A percentile compares a stretch with the other conserved stretches of the same genome.
These are phyloP conservation scores for Pluvialis apricaria DNA, from an alignment of 2,113 vertebrate genomes.

Conservation along the genomic window DNA sequence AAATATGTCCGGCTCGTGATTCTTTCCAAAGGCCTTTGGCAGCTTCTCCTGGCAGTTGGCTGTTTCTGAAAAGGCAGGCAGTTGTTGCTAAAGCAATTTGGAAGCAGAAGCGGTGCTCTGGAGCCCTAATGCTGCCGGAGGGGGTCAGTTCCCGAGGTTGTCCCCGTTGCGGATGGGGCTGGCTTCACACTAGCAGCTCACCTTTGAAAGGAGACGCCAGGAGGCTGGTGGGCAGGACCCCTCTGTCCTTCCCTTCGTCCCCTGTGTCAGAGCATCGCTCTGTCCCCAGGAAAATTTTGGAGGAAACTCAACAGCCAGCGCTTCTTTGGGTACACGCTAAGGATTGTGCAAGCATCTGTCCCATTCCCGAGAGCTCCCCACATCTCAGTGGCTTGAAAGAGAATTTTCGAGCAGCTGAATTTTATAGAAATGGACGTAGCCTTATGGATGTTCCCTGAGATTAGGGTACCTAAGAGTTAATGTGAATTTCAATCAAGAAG, in stretches of 20 bases:
- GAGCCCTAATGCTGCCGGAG: not conserved
- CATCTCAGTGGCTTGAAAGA: not conserved
- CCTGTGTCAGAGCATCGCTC: not conserved
- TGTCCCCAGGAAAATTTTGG: not conserved
- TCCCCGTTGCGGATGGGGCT: not conserved
- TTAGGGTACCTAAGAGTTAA: not conserved
- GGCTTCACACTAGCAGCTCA: not conserved
- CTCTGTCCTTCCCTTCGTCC: not conserved
- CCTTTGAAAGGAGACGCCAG: not conserved
- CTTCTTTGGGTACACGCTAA: not conserved
- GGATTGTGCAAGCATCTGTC: not conserved
- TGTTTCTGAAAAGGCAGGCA: constrained; percentile 9
- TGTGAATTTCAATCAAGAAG: constrained; percentile 1
- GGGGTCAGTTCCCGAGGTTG: not conserved
- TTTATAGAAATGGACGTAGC: not conserved
- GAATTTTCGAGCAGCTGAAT: not conserved
- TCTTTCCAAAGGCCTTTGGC: constrained; percentile 39
- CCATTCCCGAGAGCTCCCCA: not conserved
- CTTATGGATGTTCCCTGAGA: not conserved
- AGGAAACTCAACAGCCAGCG: not conserved
- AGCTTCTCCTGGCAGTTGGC: constrained; percentile 40
- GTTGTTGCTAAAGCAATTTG: constrained; percentile 27
- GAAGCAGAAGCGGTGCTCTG: not conserved
- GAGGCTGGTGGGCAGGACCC: rapidly evolving
- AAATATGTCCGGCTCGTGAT: not conserved